Conservation (phyloP, 2,113 vertebrate species). For the Dendropsophus ebraccatus region DNA sequence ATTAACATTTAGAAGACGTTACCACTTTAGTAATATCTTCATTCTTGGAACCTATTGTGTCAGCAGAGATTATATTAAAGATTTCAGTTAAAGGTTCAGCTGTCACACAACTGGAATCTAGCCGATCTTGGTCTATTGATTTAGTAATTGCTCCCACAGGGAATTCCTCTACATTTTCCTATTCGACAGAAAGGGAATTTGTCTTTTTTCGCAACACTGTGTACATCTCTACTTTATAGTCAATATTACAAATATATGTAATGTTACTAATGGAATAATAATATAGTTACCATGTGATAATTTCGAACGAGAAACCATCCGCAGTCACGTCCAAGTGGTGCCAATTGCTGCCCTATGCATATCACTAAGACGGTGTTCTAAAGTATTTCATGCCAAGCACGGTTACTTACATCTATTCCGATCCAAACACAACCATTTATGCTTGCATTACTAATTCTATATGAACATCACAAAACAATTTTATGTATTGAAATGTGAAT, state of each 20-base stretch:
- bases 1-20: not conserved
- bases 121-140: not conserved
- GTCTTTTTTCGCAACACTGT: not conserved
- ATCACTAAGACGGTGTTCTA: no score
- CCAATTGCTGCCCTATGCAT: not conserved
- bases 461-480: no score
- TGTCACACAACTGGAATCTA: conserved; percentile 12
- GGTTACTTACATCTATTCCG: not conserved
- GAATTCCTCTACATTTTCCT: conserved; percentile 3
- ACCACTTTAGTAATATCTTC: not conserved
- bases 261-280: not conserved
- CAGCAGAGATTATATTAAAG: conserved; percentile 34
- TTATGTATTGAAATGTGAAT: no score
- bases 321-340: not conserved
- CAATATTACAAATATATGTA: not conserved
- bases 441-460: no score
- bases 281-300: not conserved
- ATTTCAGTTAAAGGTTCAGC: conserved; percentile 32
- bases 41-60: not conserved
- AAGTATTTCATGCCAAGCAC: not conserved
- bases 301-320: not conserved
- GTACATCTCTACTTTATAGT: not conserved
- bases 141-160: conserved; percentile 14
- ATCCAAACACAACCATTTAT: not conserved
- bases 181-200: conserved; percentile 3